Evolutionary conservation across 2,888 invertebrate species (phyloP).

Genomic region (Drosophila pegasa): DNA sequence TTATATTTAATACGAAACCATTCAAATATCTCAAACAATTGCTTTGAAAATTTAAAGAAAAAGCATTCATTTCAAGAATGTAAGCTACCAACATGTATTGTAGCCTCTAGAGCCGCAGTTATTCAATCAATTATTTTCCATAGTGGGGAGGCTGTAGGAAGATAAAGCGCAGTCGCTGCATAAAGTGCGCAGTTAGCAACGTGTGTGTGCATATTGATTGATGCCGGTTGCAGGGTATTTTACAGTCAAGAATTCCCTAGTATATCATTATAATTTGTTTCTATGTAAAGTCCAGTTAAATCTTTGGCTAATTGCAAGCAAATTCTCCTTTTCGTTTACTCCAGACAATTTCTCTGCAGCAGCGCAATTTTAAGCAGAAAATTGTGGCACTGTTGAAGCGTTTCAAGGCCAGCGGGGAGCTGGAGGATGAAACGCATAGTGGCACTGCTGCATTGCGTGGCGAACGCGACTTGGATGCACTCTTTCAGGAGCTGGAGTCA

Average conservation of each 20-base stretch:
- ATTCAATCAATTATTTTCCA: neutral
- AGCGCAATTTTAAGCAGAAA: conserved; percentile 98
- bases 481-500: conserved; percentile 98
- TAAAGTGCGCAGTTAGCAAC: conserved; percentile 5
- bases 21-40: no score
- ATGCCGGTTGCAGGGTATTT: neutral
- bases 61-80: no score
- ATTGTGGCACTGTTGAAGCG: conserved; percentile 97
- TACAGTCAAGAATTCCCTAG: neutral
- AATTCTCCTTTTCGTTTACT: conserved; percentile 16
- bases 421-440: conserved; percentile 89
- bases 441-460: conserved; percentile 88
- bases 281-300: neutral
- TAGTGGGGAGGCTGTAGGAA: neutral
- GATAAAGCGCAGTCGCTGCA: conserved; percentile 8
- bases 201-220: neutral
- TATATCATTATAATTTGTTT: neutral
- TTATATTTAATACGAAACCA: no score
- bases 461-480: conserved; percentile 95
- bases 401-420: conserved; percentile 96
- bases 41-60: no score
- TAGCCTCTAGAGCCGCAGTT: no score
- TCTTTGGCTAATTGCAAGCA: neutral
- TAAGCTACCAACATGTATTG: no score
- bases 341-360: conserved; percentile 86